phyloP scores from a whole-genome alignment of 2,113 vertebrate species.

The Carlito syrichta region DNA sequence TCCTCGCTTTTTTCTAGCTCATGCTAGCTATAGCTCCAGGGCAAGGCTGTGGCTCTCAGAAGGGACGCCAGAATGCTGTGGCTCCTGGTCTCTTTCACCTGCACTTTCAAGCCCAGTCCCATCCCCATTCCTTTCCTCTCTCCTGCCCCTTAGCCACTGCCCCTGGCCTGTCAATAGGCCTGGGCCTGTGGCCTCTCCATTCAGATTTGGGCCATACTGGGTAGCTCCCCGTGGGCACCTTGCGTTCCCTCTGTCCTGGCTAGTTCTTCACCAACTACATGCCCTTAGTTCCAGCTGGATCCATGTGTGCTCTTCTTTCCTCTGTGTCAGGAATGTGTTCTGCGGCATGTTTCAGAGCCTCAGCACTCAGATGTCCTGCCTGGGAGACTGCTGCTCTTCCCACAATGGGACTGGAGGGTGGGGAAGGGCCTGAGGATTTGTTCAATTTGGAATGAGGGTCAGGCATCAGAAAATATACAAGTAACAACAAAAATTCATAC shows the following conservation, averaged over 20 bases:
- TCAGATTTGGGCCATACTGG: neutral
- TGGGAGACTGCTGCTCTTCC: neutral
- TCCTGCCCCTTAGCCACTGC: neutral
- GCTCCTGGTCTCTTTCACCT: neutral
- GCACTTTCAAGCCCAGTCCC: neutral
- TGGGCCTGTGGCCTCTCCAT: neutral
- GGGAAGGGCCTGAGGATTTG: neutral
- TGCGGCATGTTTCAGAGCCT: neutral
- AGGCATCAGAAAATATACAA: neutral
- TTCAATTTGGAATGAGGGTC: neutral
- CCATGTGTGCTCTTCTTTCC: neutral
- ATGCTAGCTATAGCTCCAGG: neutral
- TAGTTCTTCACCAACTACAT: neutral
- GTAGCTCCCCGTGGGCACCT: fast-evolving
- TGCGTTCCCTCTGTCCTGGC: neutral
- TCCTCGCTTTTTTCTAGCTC: neutral
- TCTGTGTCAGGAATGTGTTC: neutral
- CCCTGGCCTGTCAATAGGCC: neutral
- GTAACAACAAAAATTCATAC: conserved; percentile 77
- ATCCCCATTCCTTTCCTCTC: neutral
- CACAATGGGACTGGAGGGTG: neutral
- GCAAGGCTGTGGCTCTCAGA: neutral
- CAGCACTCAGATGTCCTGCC: neutral
- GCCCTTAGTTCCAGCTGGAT: neutral
- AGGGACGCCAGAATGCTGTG: fast-evolving